Base-by-base conservation (phyloP, 2,113 vertebrate genomes). In the Orthonyx spaldingii region DNA sequence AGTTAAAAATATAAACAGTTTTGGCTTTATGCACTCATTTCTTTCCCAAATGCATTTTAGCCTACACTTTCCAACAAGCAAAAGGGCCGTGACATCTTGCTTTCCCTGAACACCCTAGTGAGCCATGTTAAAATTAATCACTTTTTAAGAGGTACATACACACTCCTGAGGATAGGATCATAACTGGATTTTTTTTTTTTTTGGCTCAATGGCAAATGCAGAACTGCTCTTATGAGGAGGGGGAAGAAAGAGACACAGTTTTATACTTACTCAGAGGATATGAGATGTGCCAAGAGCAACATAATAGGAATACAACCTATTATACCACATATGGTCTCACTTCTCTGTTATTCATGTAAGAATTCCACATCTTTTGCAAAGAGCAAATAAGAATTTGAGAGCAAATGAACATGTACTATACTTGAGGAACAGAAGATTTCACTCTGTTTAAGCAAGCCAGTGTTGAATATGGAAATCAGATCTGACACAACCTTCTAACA, bases 291-390 rank as follows among this genome's bases (percentile, higher is more conserved):
- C 95, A 96, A 97, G 75, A 96, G 70, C 75, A 95, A 97, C 79
- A 92, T 77, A 81, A 90, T n/a, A 95, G 75, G 79, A 94, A 90
- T 74, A 95, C 63, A 96, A 93, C 82, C 78, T 93, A 88, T 97
- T 94, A 93, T 59, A 86, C 63, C 59, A 93, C 93, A 96, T 96
- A 92, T 93, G 96, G 91, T 93, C 82, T 95, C 88, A 94, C 85
- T 97, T 95, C 95, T 80, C 84, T 88, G 59, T 79, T 93, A 85
- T 68, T 92, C 84, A 47, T 88, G 41, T 80, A 96, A 94, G 90
- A 95, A 96, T 91, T 96, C 68, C 71, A 74, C 68, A 70, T 96
- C 47, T 90, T 94, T 94, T 50, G 57, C 68, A 63, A 86, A 86
- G 63, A 86, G 59, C 39, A 93, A 94, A 80, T 80, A 85, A 93